A percentile compares a stretch with the other conserved stretches of the same genome.
Evolutionary conservation across 2,797 vertebrate genomes (phyloP).

Genomic region (Pseudotriccus pelzelni): DNA sequence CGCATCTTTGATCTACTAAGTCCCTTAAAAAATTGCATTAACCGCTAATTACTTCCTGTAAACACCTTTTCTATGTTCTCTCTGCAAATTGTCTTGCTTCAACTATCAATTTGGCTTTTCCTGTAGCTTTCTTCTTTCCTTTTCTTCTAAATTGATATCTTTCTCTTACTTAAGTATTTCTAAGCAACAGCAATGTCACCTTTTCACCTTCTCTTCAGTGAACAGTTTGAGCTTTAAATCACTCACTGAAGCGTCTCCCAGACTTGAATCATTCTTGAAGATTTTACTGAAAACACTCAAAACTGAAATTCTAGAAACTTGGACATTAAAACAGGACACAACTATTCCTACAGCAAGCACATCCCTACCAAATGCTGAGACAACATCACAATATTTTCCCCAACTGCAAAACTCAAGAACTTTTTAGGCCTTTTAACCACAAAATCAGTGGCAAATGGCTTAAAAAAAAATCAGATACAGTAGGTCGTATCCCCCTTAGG

Average conservation of each 20-base stretch:
- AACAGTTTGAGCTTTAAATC: conserved; percentile 28
- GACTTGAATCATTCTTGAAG: neutral
- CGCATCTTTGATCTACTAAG: neutral
- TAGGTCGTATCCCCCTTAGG: neutral
- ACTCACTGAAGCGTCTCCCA: neutral
- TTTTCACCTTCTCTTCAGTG: conserved; percentile 31
- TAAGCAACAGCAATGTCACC: conserved; percentile 32
- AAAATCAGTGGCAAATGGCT: neutral
- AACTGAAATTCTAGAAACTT: neutral
- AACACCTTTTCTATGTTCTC: neutral
- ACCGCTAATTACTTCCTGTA: conserved; percentile 38
- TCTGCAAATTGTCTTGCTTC: conserved; percentile 39
- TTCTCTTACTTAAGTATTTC: conserved; percentile 54
- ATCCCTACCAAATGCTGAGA: neutral
- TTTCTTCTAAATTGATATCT: conserved; percentile 14
- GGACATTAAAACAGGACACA: neutral
- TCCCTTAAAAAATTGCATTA: neutral
- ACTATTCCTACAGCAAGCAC: neutral
- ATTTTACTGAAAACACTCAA: neutral
- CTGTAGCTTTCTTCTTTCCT: conserved; percentile 26
- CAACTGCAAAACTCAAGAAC: neutral
- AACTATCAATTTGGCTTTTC: conserved; percentile 44
- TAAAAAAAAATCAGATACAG: neutral
- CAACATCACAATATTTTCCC: neutral
- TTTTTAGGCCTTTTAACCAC: neutral